Percentiles rank a stretch among this genome's conserved stretches.
Conservation (phyloP, 2,797 vertebrate genomes). For the Gallinago solitaria region DNA sequence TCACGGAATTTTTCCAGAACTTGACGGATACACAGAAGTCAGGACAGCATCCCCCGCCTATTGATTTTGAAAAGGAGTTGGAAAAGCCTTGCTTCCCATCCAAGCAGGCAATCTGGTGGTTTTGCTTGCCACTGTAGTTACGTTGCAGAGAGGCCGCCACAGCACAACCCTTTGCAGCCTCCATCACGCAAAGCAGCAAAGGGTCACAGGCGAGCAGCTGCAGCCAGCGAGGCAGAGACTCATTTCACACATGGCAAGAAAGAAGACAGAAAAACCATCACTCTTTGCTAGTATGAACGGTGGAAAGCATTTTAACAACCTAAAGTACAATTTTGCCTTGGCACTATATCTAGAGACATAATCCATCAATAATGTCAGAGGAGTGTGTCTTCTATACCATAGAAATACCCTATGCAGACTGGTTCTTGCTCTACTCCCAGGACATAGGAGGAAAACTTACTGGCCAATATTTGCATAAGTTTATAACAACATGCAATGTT, state of each 20-base stretch:
- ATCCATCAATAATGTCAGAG: neutral
- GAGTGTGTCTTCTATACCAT: neutral
- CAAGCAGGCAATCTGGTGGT: neutral
- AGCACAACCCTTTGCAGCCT: neutral
- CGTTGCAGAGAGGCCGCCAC: neutral
- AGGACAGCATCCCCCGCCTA: neutral
- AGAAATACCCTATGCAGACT: neutral
- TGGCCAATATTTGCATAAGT: neutral
- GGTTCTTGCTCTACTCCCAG: neutral
- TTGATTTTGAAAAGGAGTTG: neutral
- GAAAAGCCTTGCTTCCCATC: neutral
- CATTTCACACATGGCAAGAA: slow-evolving; percentile 47
- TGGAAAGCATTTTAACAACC: neutral
- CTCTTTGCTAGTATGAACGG: neutral
- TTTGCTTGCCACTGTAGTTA: neutral
- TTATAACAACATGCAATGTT: neutral
- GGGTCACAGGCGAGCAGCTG: neutral
- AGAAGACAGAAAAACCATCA: slow-evolving; percentile 17
- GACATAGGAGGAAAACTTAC: neutral
- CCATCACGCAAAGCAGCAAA: neutral
- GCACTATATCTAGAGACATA: neutral
- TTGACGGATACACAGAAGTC: neutral
- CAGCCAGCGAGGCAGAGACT: slow-evolving; percentile 16
- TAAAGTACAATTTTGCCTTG: neutral
- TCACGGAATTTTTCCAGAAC: neutral